A percentile compares a stretch with the other conserved stretches of the same genome.
These are phyloP conservation scores for Ispidina picta DNA, from an alignment of 2,797 vertebrate genomes.

Conservation along the genomic window DNA sequence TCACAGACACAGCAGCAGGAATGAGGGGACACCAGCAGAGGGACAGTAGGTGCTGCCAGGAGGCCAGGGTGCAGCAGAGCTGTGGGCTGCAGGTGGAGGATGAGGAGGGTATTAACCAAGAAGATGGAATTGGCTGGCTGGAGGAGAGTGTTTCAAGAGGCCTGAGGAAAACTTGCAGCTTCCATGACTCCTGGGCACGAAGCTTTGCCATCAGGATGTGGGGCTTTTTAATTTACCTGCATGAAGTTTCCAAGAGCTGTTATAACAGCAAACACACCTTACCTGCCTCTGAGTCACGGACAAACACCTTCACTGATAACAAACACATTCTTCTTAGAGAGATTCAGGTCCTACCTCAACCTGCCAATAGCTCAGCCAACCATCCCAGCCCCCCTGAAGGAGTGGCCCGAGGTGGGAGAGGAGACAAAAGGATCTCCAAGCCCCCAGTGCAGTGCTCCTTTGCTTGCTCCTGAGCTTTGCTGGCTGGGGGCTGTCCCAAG, in stretches of 20 bases:
- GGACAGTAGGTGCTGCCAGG: not conserved
- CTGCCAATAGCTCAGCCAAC: not conserved
- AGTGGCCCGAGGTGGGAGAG: not conserved
- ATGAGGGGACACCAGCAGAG: not conserved
- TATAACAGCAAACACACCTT: conserved; percentile 66
- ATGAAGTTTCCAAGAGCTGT: conserved; percentile 44
- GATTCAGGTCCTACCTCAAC: not conserved
- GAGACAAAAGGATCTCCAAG: not conserved
- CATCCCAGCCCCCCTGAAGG: not conserved
- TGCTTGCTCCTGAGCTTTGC: not conserved
- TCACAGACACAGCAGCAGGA: not conserved
- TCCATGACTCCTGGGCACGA: not conserved
- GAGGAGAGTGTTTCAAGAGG: not conserved
- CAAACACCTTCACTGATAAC: conserved; percentile 48
- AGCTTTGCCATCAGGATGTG: conserved; percentile 19
- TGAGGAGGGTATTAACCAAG: not conserved
- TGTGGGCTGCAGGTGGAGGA: not conserved
- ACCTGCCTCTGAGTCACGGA: conserved; percentile 52
- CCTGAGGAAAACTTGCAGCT: not conserved
- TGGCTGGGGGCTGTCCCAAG: not conserved
- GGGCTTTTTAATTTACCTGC: not conserved
- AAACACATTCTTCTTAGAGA: conserved; percentile 49
- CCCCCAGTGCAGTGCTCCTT: not conserved
- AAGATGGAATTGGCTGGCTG: not conserved
- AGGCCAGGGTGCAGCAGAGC: not conserved